Evolutionary conservation across 2,888 invertebrate species (phyloP).

Genomic region (Hecatera dysodea): DNA sequence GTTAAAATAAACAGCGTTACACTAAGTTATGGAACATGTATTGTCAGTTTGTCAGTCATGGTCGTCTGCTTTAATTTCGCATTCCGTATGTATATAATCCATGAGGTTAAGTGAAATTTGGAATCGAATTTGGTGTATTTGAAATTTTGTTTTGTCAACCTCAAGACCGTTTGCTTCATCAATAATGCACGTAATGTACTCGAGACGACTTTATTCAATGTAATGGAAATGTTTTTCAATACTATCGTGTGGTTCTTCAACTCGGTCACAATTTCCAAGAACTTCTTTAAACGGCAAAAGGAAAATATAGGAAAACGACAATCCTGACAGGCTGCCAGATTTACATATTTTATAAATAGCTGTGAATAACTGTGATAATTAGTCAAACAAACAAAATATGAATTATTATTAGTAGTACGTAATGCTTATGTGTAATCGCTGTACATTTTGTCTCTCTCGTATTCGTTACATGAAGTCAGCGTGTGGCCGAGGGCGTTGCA

Average conservation of each 20-base stretch:
- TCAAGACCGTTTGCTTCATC: conserved; percentile 48
- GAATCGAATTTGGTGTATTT: conserved; percentile 49
- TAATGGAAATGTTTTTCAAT: conserved; percentile 41
- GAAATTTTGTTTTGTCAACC: conserved; percentile 43
- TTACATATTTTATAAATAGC: conserved; percentile 34
- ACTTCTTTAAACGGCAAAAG: conserved; percentile 11
- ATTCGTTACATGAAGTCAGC: conserved; percentile 54
- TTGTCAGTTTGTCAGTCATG: conserved; percentile 37
- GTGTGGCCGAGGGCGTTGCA: conserved; percentile 63
- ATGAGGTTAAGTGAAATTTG: conserved; percentile 54
- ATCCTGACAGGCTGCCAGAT: conserved; percentile 14
- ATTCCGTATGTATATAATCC: conserved; percentile 51
- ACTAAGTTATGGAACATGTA: conserved; percentile 28
- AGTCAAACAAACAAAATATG: conserved; percentile 20
- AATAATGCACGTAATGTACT: conserved; percentile 49
- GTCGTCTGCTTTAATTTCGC: conserved; percentile 47
- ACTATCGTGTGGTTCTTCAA: conserved; percentile 31
- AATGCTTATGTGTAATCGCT: conserved; percentile 37
- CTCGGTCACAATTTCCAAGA: conserved; percentile 42
- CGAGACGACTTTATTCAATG: conserved; percentile 40
- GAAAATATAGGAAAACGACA: conserved; percentile 13
- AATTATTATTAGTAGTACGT: conserved; percentile 36
- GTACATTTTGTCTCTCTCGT: conserved; percentile 52
- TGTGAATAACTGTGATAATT: conserved; percentile 37
- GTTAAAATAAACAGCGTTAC: conserved; percentile 35